These are phyloP conservation scores for Lysiphlebus fabarum DNA, from an alignment of 1,140 invertebrate species.

Conservation along the genomic window DNA sequence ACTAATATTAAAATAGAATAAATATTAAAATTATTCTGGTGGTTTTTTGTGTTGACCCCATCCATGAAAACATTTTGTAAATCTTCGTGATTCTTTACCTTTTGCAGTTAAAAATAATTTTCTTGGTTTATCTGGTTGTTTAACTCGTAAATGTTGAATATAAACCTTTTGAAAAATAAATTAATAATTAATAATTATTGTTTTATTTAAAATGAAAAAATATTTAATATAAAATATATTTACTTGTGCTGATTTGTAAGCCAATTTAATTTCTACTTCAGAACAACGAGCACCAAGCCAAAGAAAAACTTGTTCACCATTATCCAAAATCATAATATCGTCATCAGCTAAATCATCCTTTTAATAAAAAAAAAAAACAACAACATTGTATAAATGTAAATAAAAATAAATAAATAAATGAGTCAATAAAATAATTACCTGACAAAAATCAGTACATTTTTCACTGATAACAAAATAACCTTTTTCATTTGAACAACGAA, in stretches of 20 bases:
- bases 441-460: conserved; percentile 99
- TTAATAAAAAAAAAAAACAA: conserved; percentile 43
- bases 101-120: conserved; percentile 96
- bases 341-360: conserved; percentile 99
- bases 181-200: neutral
- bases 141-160: conserved; percentile 93
- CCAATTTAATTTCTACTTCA: conserved; percentile 98
- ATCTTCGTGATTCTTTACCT: conserved; percentile 91
- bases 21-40: conserved; percentile 57
- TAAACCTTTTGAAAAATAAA: conserved; percentile 72
- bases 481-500: conserved; percentile 98
- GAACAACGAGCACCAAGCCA: conserved; percentile 96
- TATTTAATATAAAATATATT: conserved; percentile 11
- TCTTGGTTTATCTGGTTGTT: conserved; percentile 87
- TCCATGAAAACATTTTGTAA: conserved; percentile 98
- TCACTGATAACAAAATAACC: conserved; percentile 99
- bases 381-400: neutral
- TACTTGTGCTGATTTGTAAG: conserved; percentile 97
- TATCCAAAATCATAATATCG: conserved; percentile 99
- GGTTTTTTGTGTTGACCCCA: conserved; percentile 80
- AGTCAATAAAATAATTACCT: conserved; percentile 64
- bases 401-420: conserved; percentile 18
- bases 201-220: neutral
- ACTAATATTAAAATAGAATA: neutral
- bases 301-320: conserved; percentile 95